These are phyloP conservation scores for Trematomus loennbergii DNA, from an alignment of 2,113 vertebrate genomes.

Conservation along the genomic window DNA sequence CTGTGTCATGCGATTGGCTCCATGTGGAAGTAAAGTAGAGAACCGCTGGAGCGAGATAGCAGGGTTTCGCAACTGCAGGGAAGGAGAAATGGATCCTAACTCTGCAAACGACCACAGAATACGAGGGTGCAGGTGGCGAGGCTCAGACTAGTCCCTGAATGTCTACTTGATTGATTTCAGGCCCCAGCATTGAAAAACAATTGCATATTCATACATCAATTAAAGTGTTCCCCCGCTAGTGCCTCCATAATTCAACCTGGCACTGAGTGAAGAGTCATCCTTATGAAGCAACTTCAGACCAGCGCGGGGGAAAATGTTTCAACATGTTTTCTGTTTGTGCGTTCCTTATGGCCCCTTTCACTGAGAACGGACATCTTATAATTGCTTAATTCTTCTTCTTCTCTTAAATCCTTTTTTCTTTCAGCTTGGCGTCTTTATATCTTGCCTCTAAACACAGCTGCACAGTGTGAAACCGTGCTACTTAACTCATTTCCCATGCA, in stretches of 20 bases:
- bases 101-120: conserved; percentile 38
- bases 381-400: conserved; percentile 50
- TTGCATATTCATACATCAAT: conserved; percentile 81
- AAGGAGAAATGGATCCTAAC: conserved; percentile 46
- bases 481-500: conserved; percentile 2
- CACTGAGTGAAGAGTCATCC: conserved; percentile 56
- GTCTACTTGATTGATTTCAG: conserved; percentile 80
- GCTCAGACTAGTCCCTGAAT: conserved; percentile 56
- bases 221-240: conserved; percentile 61
- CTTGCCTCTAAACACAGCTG: conserved; percentile 9
- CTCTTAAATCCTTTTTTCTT: conserved; percentile 12
- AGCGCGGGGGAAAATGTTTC: conserved; percentile 67
- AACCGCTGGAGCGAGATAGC: conserved; percentile 10
- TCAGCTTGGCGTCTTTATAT: conserved; percentile 11
- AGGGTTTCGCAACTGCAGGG: conserved; percentile 30
- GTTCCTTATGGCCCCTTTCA: conserved; percentile 45
- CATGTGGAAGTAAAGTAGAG: conserved; percentile 27
- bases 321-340: conserved; percentile 66
- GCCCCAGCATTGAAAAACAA: conserved; percentile 49
- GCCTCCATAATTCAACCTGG: conserved; percentile 70
- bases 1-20: conserved; percentile 14
- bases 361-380: conserved; percentile 36
- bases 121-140: conserved; percentile 56
- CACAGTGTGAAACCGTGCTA: conserved; percentile 1
- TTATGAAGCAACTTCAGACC: conserved; percentile 60